These are phyloP conservation scores for Ianthella basta DNA, from an alignment of 37 sponge, comb jelly and placozoan species.

Conservation along the genomic window DNA sequence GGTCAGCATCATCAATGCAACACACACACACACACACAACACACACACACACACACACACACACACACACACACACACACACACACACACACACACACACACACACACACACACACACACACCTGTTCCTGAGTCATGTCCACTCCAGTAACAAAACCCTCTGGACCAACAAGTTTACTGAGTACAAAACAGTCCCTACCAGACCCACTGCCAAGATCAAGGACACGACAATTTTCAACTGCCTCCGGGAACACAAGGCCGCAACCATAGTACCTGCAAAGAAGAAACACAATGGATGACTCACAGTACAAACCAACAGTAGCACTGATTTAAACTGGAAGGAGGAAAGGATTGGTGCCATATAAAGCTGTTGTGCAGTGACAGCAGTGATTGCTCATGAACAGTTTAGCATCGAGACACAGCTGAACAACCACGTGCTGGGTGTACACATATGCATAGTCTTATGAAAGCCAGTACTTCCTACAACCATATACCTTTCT, in stretches of 20 bases:
- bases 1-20: no score
- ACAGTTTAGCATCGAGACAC: no score
- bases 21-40: slow-evolving; percentile 4
- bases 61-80: slow-evolving; percentile 8
- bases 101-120: neutral
- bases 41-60: slow-evolving; percentile 8
- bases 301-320: no score
- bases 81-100: slow-evolving; percentile 27
- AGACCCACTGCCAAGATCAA: slow-evolving; percentile 84
- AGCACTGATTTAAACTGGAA: no score
- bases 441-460: no score
- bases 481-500: no score
- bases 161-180: slow-evolving; percentile 77
- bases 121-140: slow-evolving; percentile 91
- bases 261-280: slow-evolving; percentile 83
- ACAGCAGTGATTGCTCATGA: no score
- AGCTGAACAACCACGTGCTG: no score
- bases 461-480: no score
- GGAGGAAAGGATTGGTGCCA: no score
- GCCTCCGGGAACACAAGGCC: slow-evolving; percentile 78
- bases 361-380: no score
- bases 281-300: neutral
- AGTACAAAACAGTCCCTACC: slow-evolving; percentile 86
- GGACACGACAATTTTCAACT: slow-evolving; percentile 59
- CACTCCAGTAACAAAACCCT: slow-evolving; percentile 75